Evolutionary conservation across 2,113 vertebrate species (phyloP).

Genomic region (Jacana jacana): DNA sequence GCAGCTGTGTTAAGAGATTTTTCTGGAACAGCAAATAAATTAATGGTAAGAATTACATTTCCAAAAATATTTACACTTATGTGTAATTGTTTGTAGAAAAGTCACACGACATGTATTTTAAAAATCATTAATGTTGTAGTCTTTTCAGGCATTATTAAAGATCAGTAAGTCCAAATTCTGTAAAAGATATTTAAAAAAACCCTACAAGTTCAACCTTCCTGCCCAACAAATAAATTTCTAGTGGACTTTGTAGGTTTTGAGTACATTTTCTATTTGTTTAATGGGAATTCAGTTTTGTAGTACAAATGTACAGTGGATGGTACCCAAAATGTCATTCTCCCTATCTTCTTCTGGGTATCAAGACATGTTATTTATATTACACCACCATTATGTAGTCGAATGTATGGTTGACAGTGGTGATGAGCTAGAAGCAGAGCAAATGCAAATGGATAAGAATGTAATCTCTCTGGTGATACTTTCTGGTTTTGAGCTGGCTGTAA

Average conservation of each 20-base stretch:
- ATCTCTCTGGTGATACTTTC: not conserved
- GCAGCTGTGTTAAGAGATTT: not conserved
- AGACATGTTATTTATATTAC: not conserved
- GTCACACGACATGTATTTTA: not conserved
- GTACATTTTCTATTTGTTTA: not conserved
- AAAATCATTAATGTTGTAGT: not conserved
- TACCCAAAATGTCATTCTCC: not conserved
- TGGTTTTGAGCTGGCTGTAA: not conserved
- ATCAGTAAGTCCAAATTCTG: not conserved
- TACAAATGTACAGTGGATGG: not conserved
- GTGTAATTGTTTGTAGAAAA: not conserved
- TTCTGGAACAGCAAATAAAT: not conserved
- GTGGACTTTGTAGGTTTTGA: not conserved
- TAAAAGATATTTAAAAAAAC: not conserved
- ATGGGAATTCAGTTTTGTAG: not conserved
- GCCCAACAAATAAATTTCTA: not conserved
- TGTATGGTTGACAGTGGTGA: fast-evolving
- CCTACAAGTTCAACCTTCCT: fast-evolving
- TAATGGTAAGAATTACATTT: not conserved
- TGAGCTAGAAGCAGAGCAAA: not conserved
- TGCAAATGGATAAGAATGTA: not conserved
- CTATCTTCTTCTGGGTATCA: not conserved
- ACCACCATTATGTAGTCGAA: fast-evolving
- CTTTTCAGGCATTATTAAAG: not conserved
- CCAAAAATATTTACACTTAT: not conserved